phyloP scores from a whole-genome alignment of 2,797 vertebrate species.

The Typhlichthys eigenmanni region DNA sequence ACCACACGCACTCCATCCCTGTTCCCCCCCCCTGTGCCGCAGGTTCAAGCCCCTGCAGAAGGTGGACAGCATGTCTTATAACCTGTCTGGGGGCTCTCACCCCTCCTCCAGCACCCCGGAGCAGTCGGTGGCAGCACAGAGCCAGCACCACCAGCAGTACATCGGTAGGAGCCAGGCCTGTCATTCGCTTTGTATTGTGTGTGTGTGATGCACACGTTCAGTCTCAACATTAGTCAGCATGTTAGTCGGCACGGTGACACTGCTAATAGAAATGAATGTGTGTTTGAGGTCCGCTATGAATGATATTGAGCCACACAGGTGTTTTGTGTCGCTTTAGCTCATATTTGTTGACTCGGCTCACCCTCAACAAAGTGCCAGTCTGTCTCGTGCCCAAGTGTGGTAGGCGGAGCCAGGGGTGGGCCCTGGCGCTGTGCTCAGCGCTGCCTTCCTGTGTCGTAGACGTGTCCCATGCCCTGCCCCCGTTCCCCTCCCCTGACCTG shows the following conservation, averaged over 20 bases:
- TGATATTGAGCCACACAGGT: too few relatives aligned
- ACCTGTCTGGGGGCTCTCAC: conserved; percentile 79
- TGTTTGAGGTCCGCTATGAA: not conserved
- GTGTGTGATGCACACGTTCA: not conserved
- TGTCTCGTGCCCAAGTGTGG: not conserved
- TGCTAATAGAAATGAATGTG: too few relatives aligned
- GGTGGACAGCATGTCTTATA: conserved; percentile 86
- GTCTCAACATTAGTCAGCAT: too few relatives aligned
- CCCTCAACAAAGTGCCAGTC: too few relatives aligned
- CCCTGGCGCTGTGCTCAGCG: conserved; percentile 23
- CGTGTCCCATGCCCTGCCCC: conserved; percentile 87
- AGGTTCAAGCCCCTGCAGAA: conserved; percentile 96
- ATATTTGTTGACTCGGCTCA: too few relatives aligned
- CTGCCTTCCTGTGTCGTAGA: conserved; percentile 63
- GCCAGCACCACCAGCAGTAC: conserved; percentile 97
- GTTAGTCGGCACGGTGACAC: too few relatives aligned
- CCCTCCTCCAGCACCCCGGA: conserved; percentile 84
- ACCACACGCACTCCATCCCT: not conserved
- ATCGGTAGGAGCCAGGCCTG: conserved; percentile 80
- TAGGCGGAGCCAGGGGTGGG: conserved; percentile 22
- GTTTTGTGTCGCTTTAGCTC: too few relatives aligned
- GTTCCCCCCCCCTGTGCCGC: not conserved
- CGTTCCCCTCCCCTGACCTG: conserved; percentile 88
- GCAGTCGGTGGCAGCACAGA: conserved; percentile 90
- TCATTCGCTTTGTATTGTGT: not conserved